These are phyloP conservation scores for Girardinichthys multiradiatus DNA, from an alignment of 2,113 vertebrate species.

Conservation along the genomic window DNA sequence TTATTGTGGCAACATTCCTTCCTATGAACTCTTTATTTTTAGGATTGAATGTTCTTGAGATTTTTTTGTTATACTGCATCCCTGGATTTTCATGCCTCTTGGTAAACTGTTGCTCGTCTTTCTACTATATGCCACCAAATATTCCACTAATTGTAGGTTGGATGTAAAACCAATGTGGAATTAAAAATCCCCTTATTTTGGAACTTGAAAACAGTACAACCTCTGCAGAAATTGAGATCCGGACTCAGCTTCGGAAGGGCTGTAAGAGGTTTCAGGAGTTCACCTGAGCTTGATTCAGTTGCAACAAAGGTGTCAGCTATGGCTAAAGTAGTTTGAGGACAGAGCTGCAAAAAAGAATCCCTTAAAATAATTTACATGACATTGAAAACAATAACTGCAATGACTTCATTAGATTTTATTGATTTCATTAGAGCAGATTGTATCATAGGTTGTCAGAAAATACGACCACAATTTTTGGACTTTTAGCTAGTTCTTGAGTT, in stretches of 20 bases:
- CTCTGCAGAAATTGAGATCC: constrained; percentile 35
- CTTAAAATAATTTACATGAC: background rate
- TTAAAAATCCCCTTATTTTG: constrained; percentile 41
- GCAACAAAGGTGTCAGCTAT: constrained; percentile 8
- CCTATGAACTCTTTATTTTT: constrained; percentile 60
- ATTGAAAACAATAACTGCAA: too few species aligned
- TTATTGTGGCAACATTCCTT: constrained; percentile 41
- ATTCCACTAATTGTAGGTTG: constrained; percentile 71
- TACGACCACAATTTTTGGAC: too few species aligned
- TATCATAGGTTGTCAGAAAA: too few species aligned
- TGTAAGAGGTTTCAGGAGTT: constrained; percentile 42
- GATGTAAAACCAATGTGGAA: constrained; percentile 57
- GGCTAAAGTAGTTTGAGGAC: background rate
- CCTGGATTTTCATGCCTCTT: constrained; percentile 19
- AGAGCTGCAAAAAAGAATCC: background rate
- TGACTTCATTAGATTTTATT: too few species aligned
- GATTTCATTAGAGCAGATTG: too few species aligned
- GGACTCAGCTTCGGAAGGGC: constrained; percentile 39
- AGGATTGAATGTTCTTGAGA: constrained; percentile 49
- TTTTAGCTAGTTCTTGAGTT: too few species aligned
- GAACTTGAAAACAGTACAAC: constrained; percentile 28
- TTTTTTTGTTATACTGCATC: constrained; percentile 38
- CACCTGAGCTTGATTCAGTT: background rate
- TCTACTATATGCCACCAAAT: constrained; percentile 51
- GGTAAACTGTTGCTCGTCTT: constrained; percentile 50